Evolutionary conservation across 37 sponge, comb jelly and placozoan genomes (phyloP), one percentile per base, ranked within the genome.

Genomic region (Theonella swinhoei): DNA sequence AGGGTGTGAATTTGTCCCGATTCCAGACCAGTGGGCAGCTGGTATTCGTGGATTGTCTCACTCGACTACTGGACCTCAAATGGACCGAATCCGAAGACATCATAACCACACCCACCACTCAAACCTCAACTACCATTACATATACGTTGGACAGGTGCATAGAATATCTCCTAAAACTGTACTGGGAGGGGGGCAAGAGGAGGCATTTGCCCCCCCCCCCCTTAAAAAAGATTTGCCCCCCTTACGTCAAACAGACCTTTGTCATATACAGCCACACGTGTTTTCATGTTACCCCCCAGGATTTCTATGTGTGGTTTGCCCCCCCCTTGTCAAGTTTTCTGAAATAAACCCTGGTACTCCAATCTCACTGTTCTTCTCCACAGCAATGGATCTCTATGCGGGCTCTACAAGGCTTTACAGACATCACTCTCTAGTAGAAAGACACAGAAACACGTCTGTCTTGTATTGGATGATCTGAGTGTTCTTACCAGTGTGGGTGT

Each of bases 391-490:
- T 23, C 67, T 19, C 31, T 78, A 41, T 2, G 79, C 7, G 67
- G 42, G 37, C 67, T 78, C 24, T 78, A 78, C 31, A 14, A 64
- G 1, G 4, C 17, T 1, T 9, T 78, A 34, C 41, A 64, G 9
- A 8, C 20, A 22, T 64, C 25, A 3, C 25, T 4, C 1, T n/a
- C 28, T 25, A n/a, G 25, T 2, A 14, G 17, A 20, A 30, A 64
- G 7, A 68, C 64, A 30, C 76, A 70, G 0, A 32, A 28, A 30
- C 94, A 83, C 47, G 70, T 86, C 7, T 88, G 83, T 69, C 62
- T 94, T 29, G 31, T 94, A 4, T 30, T 94, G 7, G 94, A 94
- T 81, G 94, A 83, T 38, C 28, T 87, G 29, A 90, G 88, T 70
- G 69, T 88, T 24, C 71, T 90, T 1, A 60, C 90, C 42, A 88